A percentile compares a stretch with the other conserved stretches of the same genome.
Evolutionary conservation across 2,888 invertebrate genomes (phyloP).

Genomic region (Drosophila putrida): DNA sequence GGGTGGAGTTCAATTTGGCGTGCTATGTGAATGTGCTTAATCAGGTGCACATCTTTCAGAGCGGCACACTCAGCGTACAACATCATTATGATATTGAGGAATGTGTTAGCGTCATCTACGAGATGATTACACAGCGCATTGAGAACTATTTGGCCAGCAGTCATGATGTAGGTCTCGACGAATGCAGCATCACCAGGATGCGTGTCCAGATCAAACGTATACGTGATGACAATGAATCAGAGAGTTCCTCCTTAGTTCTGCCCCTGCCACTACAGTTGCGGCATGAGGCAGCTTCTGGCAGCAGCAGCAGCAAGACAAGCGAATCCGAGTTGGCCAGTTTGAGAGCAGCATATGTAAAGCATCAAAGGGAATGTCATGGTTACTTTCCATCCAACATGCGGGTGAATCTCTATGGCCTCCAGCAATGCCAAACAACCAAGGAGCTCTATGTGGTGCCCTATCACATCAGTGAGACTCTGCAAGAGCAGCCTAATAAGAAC

Average conservation of each 20-base stretch:
- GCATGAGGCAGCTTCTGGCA: constrained; percentile 2
- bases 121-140: constrained; percentile 61
- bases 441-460: constrained; percentile 65
- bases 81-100: constrained; percentile 68
- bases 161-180: constrained; percentile 36
- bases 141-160: constrained; percentile 55
- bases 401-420: constrained; percentile 60
- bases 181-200: constrained; percentile 60
- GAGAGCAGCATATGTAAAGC: constrained; percentile 57
- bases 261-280: constrained; percentile 55
- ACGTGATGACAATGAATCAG: constrained; percentile 27
- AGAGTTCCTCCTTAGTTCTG: neutral
- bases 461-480: constrained; percentile 64
- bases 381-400: constrained; percentile 67
- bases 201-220: constrained; percentile 50
- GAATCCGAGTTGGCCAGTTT: constrained; percentile 51
- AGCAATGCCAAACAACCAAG: constrained; percentile 63
- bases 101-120: constrained; percentile 56
- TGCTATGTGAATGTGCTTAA: constrained; percentile 58
- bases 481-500: constrained; percentile 60
- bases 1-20: constrained; percentile 59
- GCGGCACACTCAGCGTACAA: constrained; percentile 48
- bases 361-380: constrained; percentile 61
- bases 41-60: constrained; percentile 65
- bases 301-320: constrained; percentile 8